A percentile compares a stretch with the other conserved stretches of the same genome.
Conservation (phyloP, 2,113 vertebrate species). For the Salvelinus fontinalis region DNA sequence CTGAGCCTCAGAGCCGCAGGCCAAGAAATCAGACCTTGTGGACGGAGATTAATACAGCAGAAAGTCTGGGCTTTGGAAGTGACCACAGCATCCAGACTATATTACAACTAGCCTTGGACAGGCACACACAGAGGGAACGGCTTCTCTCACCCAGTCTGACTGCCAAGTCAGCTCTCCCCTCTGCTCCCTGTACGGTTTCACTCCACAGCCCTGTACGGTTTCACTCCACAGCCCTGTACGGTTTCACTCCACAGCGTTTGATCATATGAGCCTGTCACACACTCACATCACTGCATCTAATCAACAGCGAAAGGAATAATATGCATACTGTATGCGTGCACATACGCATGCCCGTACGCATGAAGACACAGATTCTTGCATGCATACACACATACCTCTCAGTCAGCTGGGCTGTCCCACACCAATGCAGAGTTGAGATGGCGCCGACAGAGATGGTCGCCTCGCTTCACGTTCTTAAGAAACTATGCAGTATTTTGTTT, state of each 20-base stretch:
- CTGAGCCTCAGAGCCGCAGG: slow-evolving; percentile 29
- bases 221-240: slow-evolving; percentile 38
- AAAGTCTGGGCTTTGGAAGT: slow-evolving; percentile 59
- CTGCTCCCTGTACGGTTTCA: slow-evolving; percentile 53
- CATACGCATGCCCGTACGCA: neutral
- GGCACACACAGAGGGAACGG: slow-evolving; percentile 3
- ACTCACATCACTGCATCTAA: slow-evolving; percentile 53
- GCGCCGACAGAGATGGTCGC: no score
- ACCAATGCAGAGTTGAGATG: neutral
- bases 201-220: slow-evolving; percentile 6
- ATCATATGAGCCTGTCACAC: slow-evolving; percentile 50
- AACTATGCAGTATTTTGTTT: no score
- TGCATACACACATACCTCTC: neutral
- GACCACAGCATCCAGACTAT: slow-evolving; percentile 57
- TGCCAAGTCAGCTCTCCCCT: slow-evolving; percentile 54
- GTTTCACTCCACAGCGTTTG: slow-evolving; percentile 50
- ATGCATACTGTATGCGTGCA: neutral
- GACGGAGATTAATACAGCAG: slow-evolving; percentile 62
- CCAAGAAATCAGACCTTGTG: slow-evolving; percentile 68
- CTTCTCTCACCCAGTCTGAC: slow-evolving; percentile 22
- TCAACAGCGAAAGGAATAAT: slow-evolving; percentile 47
- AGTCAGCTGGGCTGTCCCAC: neutral
- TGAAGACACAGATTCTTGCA: slow-evolving; percentile 23
- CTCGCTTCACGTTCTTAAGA: no score
- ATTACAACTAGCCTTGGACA: slow-evolving; percentile 54